Percentiles rank a stretch among this genome's conserved stretches.
These are phyloP conservation scores for Salpingus planirostris DNA, from an alignment of 2,888 invertebrate species.

Conservation along the genomic window DNA sequence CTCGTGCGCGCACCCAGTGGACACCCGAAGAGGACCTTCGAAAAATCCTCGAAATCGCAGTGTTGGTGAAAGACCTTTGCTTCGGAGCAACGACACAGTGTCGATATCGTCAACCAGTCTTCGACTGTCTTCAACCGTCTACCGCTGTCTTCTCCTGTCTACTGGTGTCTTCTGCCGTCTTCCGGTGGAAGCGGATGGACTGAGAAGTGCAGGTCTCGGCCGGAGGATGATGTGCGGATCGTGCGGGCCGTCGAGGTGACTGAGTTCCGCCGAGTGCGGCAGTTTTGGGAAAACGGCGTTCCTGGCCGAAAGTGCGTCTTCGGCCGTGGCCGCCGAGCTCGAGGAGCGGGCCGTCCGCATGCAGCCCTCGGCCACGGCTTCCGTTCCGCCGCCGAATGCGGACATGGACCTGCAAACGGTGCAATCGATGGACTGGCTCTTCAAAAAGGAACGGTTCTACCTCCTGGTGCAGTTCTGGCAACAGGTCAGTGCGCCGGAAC, in stretches of 20 bases:
- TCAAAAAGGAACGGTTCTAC: slow-evolving; percentile 92
- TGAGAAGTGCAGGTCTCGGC: too few species aligned
- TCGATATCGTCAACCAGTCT: too few species aligned
- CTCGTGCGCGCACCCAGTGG: too few species aligned
- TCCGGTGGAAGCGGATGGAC: too few species aligned
- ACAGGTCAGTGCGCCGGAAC: slow-evolving; percentile 91
- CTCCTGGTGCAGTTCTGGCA: slow-evolving; percentile 92
- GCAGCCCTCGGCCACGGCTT: slow-evolving; percentile 62
- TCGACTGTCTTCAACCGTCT: too few species aligned
- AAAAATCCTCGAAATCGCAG: too few species aligned
- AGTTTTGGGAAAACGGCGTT: slow-evolving; percentile 21
- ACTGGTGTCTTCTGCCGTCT: too few species aligned
- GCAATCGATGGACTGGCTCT: slow-evolving; percentile 95
- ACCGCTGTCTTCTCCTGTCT: too few species aligned
- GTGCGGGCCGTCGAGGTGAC: not conserved
- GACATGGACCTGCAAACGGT: slow-evolving; percentile 90
- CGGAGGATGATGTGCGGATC: too few species aligned
- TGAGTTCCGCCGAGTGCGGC: not conserved
- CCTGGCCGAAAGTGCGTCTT: slow-evolving; percentile 22
- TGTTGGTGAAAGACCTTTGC: too few species aligned
- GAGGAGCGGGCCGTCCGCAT: slow-evolving; percentile 48
- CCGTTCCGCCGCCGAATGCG: slow-evolving; percentile 52
- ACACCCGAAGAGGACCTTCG: too few species aligned
- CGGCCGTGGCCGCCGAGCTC: slow-evolving; percentile 31
- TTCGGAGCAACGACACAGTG: too few species aligned